Evolutionary conservation across 2,888 invertebrate genomes (phyloP).

Genomic region (Bombyx huttoni): DNA sequence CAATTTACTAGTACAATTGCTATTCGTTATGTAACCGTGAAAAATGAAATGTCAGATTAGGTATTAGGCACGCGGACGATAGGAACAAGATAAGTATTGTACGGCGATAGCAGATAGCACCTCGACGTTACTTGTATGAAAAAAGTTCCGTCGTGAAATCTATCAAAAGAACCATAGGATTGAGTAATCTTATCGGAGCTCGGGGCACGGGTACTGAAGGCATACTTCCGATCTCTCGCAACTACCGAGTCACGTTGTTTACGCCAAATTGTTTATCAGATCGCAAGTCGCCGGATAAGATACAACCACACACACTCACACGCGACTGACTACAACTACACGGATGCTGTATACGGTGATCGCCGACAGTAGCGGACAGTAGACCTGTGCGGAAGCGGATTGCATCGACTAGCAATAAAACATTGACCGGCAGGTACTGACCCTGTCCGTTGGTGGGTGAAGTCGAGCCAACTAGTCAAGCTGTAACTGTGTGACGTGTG

Average conservation of each 20-base stretch:
- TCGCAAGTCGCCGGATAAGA: neutral
- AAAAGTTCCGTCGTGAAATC: neutral
- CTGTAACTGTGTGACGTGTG: too few species aligned
- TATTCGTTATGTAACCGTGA: neutral
- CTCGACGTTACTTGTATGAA: neutral
- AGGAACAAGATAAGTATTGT: neutral
- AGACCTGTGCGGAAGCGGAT: too few species aligned
- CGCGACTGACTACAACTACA: too few species aligned
- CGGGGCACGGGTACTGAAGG: neutral
- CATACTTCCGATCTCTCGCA: neutral
- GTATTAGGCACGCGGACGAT: neutral
- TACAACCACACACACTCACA: neutral
- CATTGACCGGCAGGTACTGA: too few species aligned
- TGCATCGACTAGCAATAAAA: too few species aligned
- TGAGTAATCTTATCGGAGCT: neutral
- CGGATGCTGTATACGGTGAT: too few species aligned
- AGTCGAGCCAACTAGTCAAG: too few species aligned
- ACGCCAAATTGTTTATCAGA: constrained; percentile 1
- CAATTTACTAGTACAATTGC: too few species aligned
- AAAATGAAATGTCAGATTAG: neutral
- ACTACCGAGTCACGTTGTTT: constrained; percentile 4
- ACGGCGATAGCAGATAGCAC: neutral
- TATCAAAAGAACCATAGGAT: neutral
- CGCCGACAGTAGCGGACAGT: too few species aligned
- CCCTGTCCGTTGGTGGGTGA: too few species aligned